Percentiles rank a stretch among this genome's conserved stretches.
Evolutionary conservation across 2,888 invertebrate genomes (phyloP).

Genomic region (Pasiphila rectangulata): DNA sequence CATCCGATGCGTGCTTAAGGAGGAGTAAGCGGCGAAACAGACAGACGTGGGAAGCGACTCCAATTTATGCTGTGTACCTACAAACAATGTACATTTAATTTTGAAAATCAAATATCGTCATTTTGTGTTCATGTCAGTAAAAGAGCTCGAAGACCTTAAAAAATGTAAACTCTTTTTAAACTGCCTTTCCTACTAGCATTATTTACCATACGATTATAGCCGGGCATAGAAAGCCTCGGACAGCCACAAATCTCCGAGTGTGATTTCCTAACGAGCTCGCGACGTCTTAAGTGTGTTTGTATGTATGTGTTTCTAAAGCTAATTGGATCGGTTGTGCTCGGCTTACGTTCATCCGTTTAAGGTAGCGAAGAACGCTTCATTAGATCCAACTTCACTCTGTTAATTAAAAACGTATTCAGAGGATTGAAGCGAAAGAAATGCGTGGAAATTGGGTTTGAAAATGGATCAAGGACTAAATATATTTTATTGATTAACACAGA

Average conservation of each 20-base stretch:
- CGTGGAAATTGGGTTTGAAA: background rate
- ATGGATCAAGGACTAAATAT: no score
- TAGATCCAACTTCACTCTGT: constrained; percentile 64
- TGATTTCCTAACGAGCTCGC: constrained; percentile 55
- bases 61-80: no score
- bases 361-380: constrained; percentile 65
- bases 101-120: no score
- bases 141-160: no score
- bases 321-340: constrained; percentile 70
- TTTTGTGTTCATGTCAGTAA: no score
- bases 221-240: constrained; percentile 37
- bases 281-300: constrained; percentile 70
- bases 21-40: no score
- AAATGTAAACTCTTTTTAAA: no score
- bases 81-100: no score
- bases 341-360: constrained; percentile 75
- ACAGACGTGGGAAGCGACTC: no score
- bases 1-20: no score
- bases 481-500: no score
- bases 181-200: no score
- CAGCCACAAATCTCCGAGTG: constrained; percentile 44
- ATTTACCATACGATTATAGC: constrained; percentile 9
- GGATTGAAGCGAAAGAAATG: constrained; percentile 28
- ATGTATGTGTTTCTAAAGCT: constrained; percentile 65
- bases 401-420: constrained; percentile 63